Conservation (phyloP, 2,797 vertebrate species). For the Catharus ustulatus region DNA sequence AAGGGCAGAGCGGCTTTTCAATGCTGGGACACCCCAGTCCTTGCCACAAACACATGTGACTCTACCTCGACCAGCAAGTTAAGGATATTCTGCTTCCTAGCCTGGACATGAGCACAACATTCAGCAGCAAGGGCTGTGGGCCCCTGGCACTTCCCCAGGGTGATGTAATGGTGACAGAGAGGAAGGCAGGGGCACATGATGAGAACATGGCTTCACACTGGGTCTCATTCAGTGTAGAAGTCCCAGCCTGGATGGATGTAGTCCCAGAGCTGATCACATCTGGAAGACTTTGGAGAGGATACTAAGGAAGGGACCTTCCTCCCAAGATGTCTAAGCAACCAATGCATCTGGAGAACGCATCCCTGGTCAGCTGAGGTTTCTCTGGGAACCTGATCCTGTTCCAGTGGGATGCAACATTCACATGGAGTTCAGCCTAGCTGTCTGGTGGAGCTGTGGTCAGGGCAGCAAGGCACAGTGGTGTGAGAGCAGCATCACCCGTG, state of each 20-base stretch:
- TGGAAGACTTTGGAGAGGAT: neutral
- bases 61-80: neutral
- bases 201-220: accelerated
- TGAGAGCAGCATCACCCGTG: neutral
- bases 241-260: neutral
- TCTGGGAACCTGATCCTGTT: neutral
- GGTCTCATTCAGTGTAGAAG: neutral
- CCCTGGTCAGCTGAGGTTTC: neutral
- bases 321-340: neutral
- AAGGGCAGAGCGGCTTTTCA: neutral
- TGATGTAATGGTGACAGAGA: neutral
- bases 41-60: neutral
- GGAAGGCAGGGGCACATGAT: accelerated
- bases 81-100: neutral
- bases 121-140: neutral
- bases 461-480: neutral
- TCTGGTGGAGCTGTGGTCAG: accelerated
- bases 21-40: neutral
- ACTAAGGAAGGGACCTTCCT: neutral
- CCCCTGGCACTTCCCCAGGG: neutral
- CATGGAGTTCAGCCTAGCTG: neutral
- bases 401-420: neutral
- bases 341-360: neutral
- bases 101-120: neutral
- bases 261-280: neutral